phyloP scores from a whole-genome alignment of 2,113 vertebrate genomes.

The Aleadryas rufinucha region DNA sequence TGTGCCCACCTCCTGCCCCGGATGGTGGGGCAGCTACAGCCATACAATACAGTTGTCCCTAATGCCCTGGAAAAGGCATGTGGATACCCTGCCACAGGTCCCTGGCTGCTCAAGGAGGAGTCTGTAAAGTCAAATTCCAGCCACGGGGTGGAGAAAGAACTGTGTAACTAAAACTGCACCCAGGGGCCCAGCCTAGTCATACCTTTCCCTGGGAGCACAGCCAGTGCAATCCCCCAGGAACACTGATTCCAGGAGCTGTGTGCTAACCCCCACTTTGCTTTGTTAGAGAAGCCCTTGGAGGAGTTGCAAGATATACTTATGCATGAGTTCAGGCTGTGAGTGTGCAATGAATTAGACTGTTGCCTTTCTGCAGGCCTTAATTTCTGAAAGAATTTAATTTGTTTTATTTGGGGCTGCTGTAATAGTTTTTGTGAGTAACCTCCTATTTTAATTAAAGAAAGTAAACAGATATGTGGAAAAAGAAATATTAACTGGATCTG shows the following conservation, averaged over 20 bases:
- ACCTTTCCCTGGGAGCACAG: background rate
- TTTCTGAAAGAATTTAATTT: background rate
- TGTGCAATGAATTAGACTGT: background rate
- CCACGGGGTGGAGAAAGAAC: background rate
- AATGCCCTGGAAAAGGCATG: background rate
- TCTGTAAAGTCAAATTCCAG: background rate
- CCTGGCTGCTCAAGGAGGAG: background rate
- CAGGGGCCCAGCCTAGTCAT: background rate
- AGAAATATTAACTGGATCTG: background rate
- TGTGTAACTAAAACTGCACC: background rate
- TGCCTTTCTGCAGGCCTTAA: background rate
- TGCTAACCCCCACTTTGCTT: background rate
- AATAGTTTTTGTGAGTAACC: background rate
- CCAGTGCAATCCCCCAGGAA: background rate
- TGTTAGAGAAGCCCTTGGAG: background rate
- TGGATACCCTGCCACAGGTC: background rate
- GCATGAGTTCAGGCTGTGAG: background rate
- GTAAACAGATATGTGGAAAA: background rate
- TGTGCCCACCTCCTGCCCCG: background rate
- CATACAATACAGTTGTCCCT: background rate
- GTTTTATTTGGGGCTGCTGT: background rate
- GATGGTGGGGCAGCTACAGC: background rate
- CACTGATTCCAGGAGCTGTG: background rate
- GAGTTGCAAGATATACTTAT: background rate
- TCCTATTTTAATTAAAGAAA: background rate